Conservation (phyloP, 2,113 vertebrate genomes). For the Eolophus roseicapilla region DNA sequence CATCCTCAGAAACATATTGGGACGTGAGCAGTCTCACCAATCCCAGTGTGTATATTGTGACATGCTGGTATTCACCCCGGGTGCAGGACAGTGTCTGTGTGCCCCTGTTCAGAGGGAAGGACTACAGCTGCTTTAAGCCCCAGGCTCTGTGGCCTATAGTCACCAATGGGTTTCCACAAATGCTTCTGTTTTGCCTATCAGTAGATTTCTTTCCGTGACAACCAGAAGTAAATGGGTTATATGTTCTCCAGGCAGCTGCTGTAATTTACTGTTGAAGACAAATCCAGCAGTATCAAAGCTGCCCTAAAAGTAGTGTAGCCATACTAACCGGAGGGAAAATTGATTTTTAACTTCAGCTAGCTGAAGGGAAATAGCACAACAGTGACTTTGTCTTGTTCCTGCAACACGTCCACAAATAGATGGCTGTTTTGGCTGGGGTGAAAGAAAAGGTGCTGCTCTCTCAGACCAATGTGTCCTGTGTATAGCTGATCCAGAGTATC, state of each 20-base stretch:
- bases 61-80: not conserved
- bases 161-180: not conserved
- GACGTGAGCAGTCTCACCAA: not conserved
- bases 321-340: not conserved
- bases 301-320: not conserved
- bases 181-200: not conserved
- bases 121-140: not conserved
- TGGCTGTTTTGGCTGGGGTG: not conserved
- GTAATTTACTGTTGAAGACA: not conserved
- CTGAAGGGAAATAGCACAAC: not conserved
- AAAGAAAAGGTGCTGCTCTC: not conserved
- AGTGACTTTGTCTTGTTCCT: not conserved
- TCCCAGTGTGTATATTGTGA: not conserved
- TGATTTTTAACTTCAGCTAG: not conserved
- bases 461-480: not conserved
- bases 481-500: not conserved
- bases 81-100: not conserved
- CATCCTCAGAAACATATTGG: not conserved
- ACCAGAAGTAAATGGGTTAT: constrained; percentile 10
- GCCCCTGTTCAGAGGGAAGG: not conserved
- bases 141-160: not conserved
- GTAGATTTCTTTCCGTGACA: not conserved
- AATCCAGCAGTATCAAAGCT: not conserved
- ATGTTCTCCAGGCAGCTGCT: constrained; percentile 3
- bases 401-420: not conserved